Evolutionary conservation across 2,797 vertebrate genomes (phyloP), one percentile per base, ranked within the genome.

Genomic region (Siniperca scherzeri): DNA sequence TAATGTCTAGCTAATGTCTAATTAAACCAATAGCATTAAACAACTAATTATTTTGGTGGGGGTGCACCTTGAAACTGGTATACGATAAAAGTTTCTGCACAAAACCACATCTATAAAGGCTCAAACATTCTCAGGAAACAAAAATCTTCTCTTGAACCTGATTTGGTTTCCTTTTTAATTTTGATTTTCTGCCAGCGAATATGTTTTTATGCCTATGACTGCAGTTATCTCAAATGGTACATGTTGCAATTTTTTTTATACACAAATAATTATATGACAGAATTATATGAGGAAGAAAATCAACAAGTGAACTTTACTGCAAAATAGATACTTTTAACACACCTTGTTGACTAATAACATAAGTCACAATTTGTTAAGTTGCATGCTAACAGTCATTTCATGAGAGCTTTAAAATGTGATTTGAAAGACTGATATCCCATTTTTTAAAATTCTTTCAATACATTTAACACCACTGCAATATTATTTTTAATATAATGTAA

Each of bases 151-250:
- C 2, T 70, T 9, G 38, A 78, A 75, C 50, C 50, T 73, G 12
- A n/a, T 68, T 85, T 62, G 13, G 59, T 78, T 80, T 80, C 61
- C 36, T 75, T 85, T 82, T 25, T 30, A 8, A 11, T 8, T 42
- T 21, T 44, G 19, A 27, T 66, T 76, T 84, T 71, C 81, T 89
- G 79, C 27, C 50, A 64, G 61, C 38, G 14, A 61, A 59, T 42
- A 50, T 11, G 12, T 67, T 17, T 19, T 52, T 4, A 22, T 42
- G 25, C 9, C 11, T 57, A 0, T 55, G 27, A 22, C 64, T 61
- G n/a, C 4, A 64, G 13, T 7, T 21, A 25, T 38, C 16, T 60
- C 11, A 21, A 77, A 21, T 14, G 33, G 1, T 13, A 50, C 61
- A 61, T 9, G 21, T 0, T 2, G 2, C 9, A 5, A 4, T 30